Base-by-base conservation (phyloP, 2,113 vertebrate species). In the Mormoops blainvillei region DNA sequence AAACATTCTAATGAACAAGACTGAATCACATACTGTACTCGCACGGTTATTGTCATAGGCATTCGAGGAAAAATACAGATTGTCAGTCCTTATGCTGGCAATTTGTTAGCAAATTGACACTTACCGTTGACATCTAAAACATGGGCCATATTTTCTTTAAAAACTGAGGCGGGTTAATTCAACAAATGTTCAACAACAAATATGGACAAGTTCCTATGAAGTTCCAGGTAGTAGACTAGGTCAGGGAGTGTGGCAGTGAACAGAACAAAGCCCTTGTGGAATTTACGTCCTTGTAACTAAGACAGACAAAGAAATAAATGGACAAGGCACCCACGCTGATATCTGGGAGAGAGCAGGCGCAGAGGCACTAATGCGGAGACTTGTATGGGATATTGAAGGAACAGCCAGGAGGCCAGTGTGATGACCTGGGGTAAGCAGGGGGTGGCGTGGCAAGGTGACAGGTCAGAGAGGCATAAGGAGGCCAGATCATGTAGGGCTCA, bases 1-100 rank as follows among this genome's bases (percentile, higher is more conserved):
- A 94, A 96, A 94, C 83, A 95, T 31, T 77, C 89, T 83, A 63
- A 89, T 88, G 83, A 97, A n/a, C 52, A 89, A 91, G 87, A 48
- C 73, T 73, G 36, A 93, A 16, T 82, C 91, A 81, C 58, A 56
- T n/a, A n/a, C 85, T 71, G 38, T n/a, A 54, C 52, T 85, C 68
- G 48, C 48, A 70, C 58, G 26, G 67, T 68, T 82, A 48, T 63
- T 67, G n/a, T 41, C 22, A 28, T 58, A 31, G 7, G 65, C 50
- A 67, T 76, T 48, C 14, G 12, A 48, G 18, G 74, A 81, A 56
- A 76, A 73, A 45, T 36, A 65, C 73, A 93, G 43, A 89, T 54
- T 63, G 70, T 18, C n/a, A 1, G 50, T 61, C 87, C 89, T 87
- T 85, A 45, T 77, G 86, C 52, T 67, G n/a, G 38, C 48, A 33